Conservation (phyloP, 2,113 vertebrate species). For the Taxidea taxus region DNA sequence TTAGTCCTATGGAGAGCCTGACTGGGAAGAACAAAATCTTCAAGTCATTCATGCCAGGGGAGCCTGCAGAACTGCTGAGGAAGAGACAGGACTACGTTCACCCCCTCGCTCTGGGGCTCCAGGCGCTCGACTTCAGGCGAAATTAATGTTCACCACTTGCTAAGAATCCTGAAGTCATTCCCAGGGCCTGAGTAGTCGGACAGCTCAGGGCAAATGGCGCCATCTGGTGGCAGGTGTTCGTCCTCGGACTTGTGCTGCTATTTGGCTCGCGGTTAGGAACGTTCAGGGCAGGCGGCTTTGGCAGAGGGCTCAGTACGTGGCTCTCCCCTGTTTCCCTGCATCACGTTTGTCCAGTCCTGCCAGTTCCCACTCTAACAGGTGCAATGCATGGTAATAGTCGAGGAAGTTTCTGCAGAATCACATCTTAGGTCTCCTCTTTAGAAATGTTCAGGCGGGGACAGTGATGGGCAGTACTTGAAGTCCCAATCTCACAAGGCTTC, state of each 20-base stretch:
- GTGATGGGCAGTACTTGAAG: neutral
- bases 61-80: neutral
- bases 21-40: neutral
- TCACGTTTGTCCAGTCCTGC: neutral
- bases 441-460: neutral
- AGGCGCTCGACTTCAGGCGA: neutral
- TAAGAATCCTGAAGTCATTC: neutral
- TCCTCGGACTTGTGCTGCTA: neutral
- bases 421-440: neutral
- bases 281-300: neutral
- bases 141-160: accelerated
- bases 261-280: neutral
- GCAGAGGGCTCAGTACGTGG: neutral
- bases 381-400: neutral
- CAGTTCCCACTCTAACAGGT: neutral
- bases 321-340: no score
- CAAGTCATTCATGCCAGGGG: no score
- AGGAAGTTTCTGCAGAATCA: neutral
- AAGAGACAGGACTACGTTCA: neutral
- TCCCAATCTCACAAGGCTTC: neutral
- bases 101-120: neutral
- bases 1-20: neutral
- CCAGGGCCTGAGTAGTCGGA: accelerated
- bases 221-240: conserved; percentile 26
- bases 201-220: neutral